Evolutionary conservation across 2,113 vertebrate genomes (phyloP), one percentile per base, ranked within the genome.

Genomic region (Etheostoma spectabile): DNA sequence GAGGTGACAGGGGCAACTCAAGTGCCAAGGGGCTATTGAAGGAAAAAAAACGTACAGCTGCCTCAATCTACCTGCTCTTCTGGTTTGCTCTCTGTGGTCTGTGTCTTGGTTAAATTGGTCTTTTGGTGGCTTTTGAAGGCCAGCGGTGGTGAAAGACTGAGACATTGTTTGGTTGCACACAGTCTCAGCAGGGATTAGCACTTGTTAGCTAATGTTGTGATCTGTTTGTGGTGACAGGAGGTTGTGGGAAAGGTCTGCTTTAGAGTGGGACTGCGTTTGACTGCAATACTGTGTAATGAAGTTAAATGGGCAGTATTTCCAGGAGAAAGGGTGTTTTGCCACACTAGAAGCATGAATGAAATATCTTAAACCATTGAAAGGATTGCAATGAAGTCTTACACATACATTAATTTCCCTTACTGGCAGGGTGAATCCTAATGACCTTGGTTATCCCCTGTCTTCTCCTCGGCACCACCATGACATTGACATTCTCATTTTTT

Each of bases 221-320:
- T 71, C 45, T 56, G 79, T 67, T 74, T 35, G 63, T 33, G 6
- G 67, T 68, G 33, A 73, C 27, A 72, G 59, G 33, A 65, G 77
- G 79, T 82, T 79, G 74, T 80, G 74, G 62, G 59, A 87, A 89
- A 80, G 81, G 78, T 82, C 80, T 74, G 46, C 67, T 68, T 77
- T 51, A n/a, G 12, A 77, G 49, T 82, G 77, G 76, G 62, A 83
- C 33, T 85, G 52, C 19, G 64, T 74, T 61, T 67, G 57, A 77
- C 62, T 64, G 46, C 59, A 53, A 22, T n/a, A 46, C 24, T 68
- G 79, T 60, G 24, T 59, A 5, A 61, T 21, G 35, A 27, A 19
- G 52, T 8, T 65, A 56, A 62, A 33, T 56, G n/a, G 60, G 16
- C 22, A 53, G 52, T n/a, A 57, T 52, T 73, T 73, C 10, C 2